Evolutionary conservation across 1,140 invertebrate genomes (phyloP), one percentile per base, ranked within the genome.

Genomic region (Oreohelix idahoensis): DNA sequence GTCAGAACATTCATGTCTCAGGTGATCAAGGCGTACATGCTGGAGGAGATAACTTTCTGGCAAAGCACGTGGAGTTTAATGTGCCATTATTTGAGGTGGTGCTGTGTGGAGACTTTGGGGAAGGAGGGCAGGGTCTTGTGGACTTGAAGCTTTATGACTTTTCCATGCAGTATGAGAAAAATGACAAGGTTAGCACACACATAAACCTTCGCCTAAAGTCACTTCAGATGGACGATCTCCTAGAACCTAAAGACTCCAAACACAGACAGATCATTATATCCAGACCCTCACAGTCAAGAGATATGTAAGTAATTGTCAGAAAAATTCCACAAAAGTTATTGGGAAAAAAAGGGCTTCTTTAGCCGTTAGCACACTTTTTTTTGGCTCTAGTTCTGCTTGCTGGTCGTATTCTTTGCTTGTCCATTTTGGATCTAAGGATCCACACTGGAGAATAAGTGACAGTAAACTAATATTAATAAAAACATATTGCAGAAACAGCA

Each of bases 171-270:
- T 96, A 96, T 88, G 95, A 96, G 71, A 95, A 95, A 86, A 92
- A 94, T 70, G 94, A 95, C 69, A 90, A 91, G 66, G 94, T 95
- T 85, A 95, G 96, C 92, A 96, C 95, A 32, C 94, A 94, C 69
- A 93, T 96, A 74, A 88, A 95, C 93, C 94, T 98, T 0, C 95
- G 96, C 0, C 92, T 98, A 0, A 94, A 95, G 63, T 96, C 96
- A 0, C 94, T 98, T 0, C 93, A 96, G 0, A 97, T 98, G 96
- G 96, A 97, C 92, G 97, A 98, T 93, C 92, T 98, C 23, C 94
- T 96, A 0, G 95, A 96, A 86, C 94, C 96, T 1, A 93, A 94
- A 36, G 95, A 95, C 36, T 96, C 96, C 0, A 95, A 95, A 81
- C 96, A 97, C 92, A 94, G 96, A 29, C 95, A 95, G 89, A 95